Evolutionary conservation across 2,888 invertebrate genomes (phyloP).

Genomic region (Teleiodes luculella): DNA sequence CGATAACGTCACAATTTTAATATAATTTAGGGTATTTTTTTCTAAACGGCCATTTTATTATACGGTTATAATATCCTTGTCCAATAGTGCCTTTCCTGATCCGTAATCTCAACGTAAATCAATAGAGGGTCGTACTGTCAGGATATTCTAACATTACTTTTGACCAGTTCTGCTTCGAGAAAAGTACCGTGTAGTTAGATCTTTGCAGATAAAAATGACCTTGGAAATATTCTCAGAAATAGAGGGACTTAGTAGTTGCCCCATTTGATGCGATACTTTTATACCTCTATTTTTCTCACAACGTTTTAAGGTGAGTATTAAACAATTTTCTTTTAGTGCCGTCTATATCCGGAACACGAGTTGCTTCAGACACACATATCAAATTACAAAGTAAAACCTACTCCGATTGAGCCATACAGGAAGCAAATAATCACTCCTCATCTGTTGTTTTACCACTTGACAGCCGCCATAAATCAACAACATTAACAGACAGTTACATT

Average conservation of each 20-base stretch:
- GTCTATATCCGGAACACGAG: not conserved
- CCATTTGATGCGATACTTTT: not conserved
- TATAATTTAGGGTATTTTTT: too few relatives aligned
- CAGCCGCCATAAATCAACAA: constrained; percentile 37
- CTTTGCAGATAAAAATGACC: not conserved
- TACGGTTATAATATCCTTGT: too few relatives aligned
- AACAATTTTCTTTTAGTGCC: not conserved
- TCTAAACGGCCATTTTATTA: too few relatives aligned
- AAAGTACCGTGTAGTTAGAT: not conserved
- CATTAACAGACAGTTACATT: constrained; percentile 33
- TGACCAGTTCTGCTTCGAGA: too few relatives aligned
- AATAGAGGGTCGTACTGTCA: too few relatives aligned
- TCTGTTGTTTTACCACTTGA: constrained; percentile 31
- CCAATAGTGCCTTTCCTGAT: too few relatives aligned
- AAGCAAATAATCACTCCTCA: constrained; percentile 26
- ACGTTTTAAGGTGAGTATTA: too few relatives aligned
- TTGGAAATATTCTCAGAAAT: not conserved
- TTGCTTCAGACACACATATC: not conserved
- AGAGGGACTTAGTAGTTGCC: not conserved
- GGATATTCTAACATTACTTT: too few relatives aligned
- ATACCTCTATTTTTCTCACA: too few relatives aligned
- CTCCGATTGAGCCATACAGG: constrained; percentile 21
- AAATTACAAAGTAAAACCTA: constrained; percentile 5
- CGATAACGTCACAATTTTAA: too few relatives aligned
- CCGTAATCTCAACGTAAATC: too few relatives aligned